Base-by-base conservation (phyloP, 1,140 invertebrate species). In the Phenacoccus solenopsis region DNA sequence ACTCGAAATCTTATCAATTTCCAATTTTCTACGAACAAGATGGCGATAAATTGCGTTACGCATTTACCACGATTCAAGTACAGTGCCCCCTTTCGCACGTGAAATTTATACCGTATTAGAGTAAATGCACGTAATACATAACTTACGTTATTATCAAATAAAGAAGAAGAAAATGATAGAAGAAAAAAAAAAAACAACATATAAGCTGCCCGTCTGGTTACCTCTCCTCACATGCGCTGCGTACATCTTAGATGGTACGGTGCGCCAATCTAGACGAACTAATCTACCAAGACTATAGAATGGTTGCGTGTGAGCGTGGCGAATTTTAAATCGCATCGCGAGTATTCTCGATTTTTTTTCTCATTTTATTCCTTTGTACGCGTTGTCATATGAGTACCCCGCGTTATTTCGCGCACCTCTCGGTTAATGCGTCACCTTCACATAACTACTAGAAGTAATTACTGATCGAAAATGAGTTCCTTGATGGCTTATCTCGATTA, bases 401-500 rank as follows among this genome's bases (percentile, higher is more conserved):
- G 56, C 7, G 5, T 59, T 59, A 20, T 5, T 22, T 20, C n/a
- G 56, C 16, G 7, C 21, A 59, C 56, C 7, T 22, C 16, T 59
- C 56, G 56, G 4, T 9, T 5, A 59, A 25, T 16, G 38, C 38
- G 59, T 64, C 59, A 64, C 59, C 59, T 64, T 64, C 59, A 25
- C 21, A 22, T 10, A 27, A 64, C 59, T 64, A 64, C 59, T 22
- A 64, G 13, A 25, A 64, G 59, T 64, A 64, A 64, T 64, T 64
- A 64, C 59, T 64, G 21, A 1, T 16, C 25, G 59, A 64, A 64
- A 64, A 64, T 64, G 59, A 64, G 59, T 64, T 64, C 59, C 59
- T 64, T 64, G 59, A 64, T 64, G 59, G 59, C 59, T 64, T 64
- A 64, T 64, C 59, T 64, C 21, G 59, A 64, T 64, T 64, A 64